These are phyloP conservation scores for Spea hammondii DNA, from an alignment of 2,797 vertebrate genomes.

Conservation along the genomic window DNA sequence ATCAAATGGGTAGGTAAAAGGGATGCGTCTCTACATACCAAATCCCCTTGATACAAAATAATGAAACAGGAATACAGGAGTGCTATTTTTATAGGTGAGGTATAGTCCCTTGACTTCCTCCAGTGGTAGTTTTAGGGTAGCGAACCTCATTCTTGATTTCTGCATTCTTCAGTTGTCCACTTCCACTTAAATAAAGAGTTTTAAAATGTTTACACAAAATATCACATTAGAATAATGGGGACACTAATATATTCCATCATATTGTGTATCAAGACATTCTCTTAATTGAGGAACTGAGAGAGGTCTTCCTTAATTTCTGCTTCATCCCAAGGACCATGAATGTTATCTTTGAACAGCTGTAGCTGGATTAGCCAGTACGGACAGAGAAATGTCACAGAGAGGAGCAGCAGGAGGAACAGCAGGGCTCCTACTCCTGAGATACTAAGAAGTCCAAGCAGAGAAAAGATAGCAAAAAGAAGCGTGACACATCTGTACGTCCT, in stretches of 20 bases:
- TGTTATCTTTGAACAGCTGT: conserved; percentile 95
- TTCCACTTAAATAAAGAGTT: neutral
- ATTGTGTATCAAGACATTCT: neutral
- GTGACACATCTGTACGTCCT: conserved; percentile 77
- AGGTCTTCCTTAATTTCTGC: conserved; percentile 95
- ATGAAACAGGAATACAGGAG: too few relatives aligned
- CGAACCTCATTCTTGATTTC: neutral
- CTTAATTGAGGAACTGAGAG: conserved; percentile 75
- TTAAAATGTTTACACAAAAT: neutral
- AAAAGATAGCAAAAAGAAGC: conserved; percentile 73
- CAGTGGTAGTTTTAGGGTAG: conserved; percentile 6
- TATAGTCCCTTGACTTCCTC: conserved; percentile 8
- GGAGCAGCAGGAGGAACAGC: conserved; percentile 77
- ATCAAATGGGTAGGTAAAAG: too few relatives aligned
- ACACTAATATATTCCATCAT: neutral
- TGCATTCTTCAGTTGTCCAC: neutral
- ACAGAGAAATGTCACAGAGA: conserved; percentile 80
- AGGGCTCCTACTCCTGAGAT: conserved; percentile 75
- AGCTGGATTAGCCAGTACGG: conserved; percentile 85
- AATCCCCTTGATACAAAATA: too few relatives aligned
- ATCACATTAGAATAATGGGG: neutral
- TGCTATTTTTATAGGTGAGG: too few relatives aligned
- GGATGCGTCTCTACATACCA: too few relatives aligned
- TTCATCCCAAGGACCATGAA: conserved; percentile 97
- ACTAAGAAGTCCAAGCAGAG: conserved; percentile 74